These are phyloP conservation scores for Brachionus koreanus DNA, from an alignment of 1,140 invertebrate species.

Conservation along the genomic window DNA sequence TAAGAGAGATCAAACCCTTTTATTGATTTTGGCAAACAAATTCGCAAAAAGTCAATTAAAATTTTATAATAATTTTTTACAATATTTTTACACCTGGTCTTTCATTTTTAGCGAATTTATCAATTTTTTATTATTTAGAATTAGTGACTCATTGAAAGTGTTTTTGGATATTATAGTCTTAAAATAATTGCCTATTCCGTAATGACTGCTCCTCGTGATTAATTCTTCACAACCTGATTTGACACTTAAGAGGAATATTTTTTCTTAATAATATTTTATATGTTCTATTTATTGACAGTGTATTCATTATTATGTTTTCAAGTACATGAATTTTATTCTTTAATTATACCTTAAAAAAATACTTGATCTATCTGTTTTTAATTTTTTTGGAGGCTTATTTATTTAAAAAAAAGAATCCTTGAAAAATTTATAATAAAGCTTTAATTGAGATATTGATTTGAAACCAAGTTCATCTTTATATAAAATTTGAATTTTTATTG, in stretches of 20 bases:
- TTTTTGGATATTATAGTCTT: not conserved
- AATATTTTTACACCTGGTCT: not conserved
- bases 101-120: not conserved
- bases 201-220: not conserved
- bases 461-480: not conserved
- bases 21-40: not conserved
- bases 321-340: not conserved
- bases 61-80: not conserved
- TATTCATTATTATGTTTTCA: not conserved
- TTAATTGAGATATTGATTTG: not conserved
- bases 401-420: not conserved
- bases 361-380: not conserved
- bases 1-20: not conserved
- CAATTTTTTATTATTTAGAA: not conserved
- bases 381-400: not conserved
- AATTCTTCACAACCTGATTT: not conserved
- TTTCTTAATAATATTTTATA: not conserved
- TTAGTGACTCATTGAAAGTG: not conserved
- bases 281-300: not conserved
- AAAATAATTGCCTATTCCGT: not conserved
- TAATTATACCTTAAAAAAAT: not conserved
- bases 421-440: not conserved
- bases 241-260: not conserved
- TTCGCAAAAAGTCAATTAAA: not conserved
- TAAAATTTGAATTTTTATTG: not conserved